Base-by-base conservation (phyloP, 2,113 vertebrate species). In the Sinocyclocheilus anshuiensis region DNA sequence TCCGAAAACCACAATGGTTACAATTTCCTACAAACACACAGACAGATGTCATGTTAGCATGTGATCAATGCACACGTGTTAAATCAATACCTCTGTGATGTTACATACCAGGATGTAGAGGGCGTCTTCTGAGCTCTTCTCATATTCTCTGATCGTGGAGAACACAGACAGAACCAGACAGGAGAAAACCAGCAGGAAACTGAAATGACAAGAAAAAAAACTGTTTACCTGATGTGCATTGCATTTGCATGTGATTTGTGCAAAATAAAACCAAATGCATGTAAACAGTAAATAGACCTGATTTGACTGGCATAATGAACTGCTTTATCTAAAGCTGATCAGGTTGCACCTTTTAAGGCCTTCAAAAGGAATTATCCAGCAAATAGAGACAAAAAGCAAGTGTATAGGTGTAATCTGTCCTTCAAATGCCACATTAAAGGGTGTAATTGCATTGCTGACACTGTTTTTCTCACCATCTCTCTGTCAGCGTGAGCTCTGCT, bases 1-100 rank as follows among this genome's bases (percentile, higher is more conserved):
- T 0, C 98, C 98, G 0, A 99, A 99, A 86, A 99, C 98, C 91
- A 99, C 98, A 0, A 99, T 99, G 91, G 97, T 99, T 88, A 99
- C 97, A 0, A 99, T 99, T 94, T 99, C 98, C 98, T 99, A 94
- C 0, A 0, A 29, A 82, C 13, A 86, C 15, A 77, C 33, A 88
- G 3, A 81, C 26, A 84, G 9, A 75, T 9, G 16, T 50, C 83
- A 50, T 16, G 24, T 39, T 7, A 72, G 18, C 45, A 48, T 39
- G 50, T 15, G 42, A 50, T 26, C 53, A 81, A n/a, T 71, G 15
- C 13, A 81, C 50, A 72, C 36, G 4, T n/a, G 57, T 80, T 80
- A 0, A 24, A 26, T 24, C 57, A 26, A 45, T 63, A 42, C 61
- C 36, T 9, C 20, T 42, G 76, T n/a, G 12, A 74, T 5, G 24